These are phyloP conservation scores for Tretioscincus oriximinensis DNA, from an alignment of 2,113 vertebrate genomes.

Conservation along the genomic window DNA sequence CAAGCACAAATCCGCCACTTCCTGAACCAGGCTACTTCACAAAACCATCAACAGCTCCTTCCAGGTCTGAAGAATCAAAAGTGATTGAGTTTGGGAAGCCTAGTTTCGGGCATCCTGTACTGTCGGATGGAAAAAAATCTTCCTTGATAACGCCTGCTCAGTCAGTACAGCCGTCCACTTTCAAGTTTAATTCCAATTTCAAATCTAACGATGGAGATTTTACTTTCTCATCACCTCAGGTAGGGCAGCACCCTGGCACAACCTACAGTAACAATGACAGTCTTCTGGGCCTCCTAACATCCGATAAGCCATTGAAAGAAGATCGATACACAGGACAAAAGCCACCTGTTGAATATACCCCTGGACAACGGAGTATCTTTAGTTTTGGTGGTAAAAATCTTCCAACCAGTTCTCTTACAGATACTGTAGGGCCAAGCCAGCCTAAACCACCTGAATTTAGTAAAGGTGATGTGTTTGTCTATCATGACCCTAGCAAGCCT, in stretches of 20 bases:
- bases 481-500: conserved; percentile 73
- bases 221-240: conserved; percentile 85
- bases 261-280: conserved; percentile 82
- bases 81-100: conserved; percentile 82
- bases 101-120: conserved; percentile 78
- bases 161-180: conserved; percentile 78
- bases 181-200: conserved; percentile 97
- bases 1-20: conserved; percentile 85
- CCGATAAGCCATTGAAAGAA: conserved; percentile 82
- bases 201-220: conserved; percentile 97
- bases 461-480: conserved; percentile 74
- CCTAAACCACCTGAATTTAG: conserved; percentile 73
- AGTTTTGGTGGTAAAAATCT: conserved; percentile 80
- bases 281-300: conserved; percentile 88
- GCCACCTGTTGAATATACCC: conserved; percentile 59
- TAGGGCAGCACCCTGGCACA: conserved; percentile 53
- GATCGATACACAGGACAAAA: conserved; percentile 75
- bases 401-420: conserved; percentile 73
- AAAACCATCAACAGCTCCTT: conserved; percentile 78
- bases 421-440: conserved; percentile 64
- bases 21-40: conserved; percentile 97
- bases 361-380: conserved; percentile 75
- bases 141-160: conserved; percentile 69
- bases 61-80: conserved; percentile 81
- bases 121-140: conserved; percentile 79